phyloP scores from a whole-genome alignment of 2,113 vertebrate genomes.

The Diphyllodes magnificus region DNA sequence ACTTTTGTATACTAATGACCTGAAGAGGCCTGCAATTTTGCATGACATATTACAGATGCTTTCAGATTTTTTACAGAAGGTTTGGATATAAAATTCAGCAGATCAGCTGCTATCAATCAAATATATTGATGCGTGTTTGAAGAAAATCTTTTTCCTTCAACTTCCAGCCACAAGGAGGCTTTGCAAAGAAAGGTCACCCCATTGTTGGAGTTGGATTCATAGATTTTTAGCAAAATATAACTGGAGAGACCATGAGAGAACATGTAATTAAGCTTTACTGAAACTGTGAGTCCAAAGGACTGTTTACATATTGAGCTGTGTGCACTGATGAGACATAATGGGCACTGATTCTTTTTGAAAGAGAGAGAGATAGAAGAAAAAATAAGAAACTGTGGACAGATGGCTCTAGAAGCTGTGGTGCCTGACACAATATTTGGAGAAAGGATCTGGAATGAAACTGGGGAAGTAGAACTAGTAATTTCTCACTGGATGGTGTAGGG shows the following conservation, averaged over 20 bases:
- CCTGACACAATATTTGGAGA: background rate
- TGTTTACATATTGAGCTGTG: background rate
- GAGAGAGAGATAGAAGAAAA: background rate
- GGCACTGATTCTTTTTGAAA: background rate
- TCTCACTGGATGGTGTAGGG: background rate
- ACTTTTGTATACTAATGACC: background rate
- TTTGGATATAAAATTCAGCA: background rate
- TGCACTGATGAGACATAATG: background rate
- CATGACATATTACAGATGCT: background rate
- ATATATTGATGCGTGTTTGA: background rate
- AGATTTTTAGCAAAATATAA: background rate
- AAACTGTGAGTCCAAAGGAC: background rate
- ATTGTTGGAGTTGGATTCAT: background rate
- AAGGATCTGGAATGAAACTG: background rate
- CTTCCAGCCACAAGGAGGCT: background rate
- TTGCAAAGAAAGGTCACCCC: background rate
- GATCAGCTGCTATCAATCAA: background rate
- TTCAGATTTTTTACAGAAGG: background rate
- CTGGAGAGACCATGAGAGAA: background rate
- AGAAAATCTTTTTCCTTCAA: background rate
- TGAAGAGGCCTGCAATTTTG: background rate
- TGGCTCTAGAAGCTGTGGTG: background rate
- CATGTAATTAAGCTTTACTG: background rate
- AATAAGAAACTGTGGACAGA: background rate
- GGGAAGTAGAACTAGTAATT: background rate